A percentile compares a stretch with the other conserved stretches of the same genome.
phyloP scores from a whole-genome alignment of 2,797 vertebrate genomes.

The Hoplostethus atlanticus region DNA sequence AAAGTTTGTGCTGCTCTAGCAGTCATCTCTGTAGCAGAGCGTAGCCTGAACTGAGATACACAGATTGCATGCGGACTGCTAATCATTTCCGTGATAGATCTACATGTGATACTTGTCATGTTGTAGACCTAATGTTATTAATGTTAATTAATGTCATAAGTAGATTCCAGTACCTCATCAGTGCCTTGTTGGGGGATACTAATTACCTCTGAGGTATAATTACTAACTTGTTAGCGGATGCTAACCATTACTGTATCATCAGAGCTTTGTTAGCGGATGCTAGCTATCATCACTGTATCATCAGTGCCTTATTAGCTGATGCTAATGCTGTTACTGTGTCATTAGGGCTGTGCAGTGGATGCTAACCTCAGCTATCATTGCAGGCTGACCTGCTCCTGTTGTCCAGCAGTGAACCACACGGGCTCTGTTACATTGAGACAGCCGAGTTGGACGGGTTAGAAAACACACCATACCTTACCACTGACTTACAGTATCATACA shows the following conservation, averaged over 20 bases:
- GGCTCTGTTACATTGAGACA: slow-evolving; percentile 97
- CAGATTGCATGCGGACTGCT: not conserved
- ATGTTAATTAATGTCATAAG: not conserved
- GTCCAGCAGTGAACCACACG: slow-evolving; percentile 95
- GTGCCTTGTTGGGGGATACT: not conserved
- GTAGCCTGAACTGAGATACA: not conserved
- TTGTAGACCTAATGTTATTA: not conserved
- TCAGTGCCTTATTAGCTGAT: slow-evolving; percentile 9
- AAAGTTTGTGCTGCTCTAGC: not conserved
- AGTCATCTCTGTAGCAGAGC: not conserved
- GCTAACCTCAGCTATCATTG: slow-evolving; percentile 42
- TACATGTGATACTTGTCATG: slow-evolving; percentile 8
- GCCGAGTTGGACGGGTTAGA: slow-evolving; percentile 95
- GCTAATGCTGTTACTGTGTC: slow-evolving; percentile 19
- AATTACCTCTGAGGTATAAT: slow-evolving; percentile 10
- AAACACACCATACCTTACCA: slow-evolving; percentile 25
- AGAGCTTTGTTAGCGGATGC: slow-evolving; percentile 9
- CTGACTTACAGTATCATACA: not conserved
- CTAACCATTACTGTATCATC: not conserved
- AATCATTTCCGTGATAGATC: not conserved
- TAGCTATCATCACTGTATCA: not conserved
- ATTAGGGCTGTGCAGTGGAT: slow-evolving; percentile 22
- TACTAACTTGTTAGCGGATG: slow-evolving; percentile 23
- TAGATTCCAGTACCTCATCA: slow-evolving; percentile 7
- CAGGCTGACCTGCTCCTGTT: slow-evolving; percentile 96